A percentile compares a stretch with the other conserved stretches of the same genome.
phyloP scores from a whole-genome alignment of 1,140 invertebrate genomes.

The Brachionus paranguensis region DNA sequence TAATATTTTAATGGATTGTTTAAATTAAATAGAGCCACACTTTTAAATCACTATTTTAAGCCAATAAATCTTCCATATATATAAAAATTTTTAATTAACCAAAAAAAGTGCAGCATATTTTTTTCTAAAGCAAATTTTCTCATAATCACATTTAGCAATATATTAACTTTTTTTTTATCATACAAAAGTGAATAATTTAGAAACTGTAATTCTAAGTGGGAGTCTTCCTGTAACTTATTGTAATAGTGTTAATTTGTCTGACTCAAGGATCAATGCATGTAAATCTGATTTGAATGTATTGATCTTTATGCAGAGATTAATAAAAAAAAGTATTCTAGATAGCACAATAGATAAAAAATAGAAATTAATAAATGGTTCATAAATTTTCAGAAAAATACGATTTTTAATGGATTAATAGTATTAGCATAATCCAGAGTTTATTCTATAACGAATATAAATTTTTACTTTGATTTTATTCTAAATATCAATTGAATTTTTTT shows the following conservation, averaged over 20 bases:
- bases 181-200: neutral
- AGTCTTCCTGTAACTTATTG: neutral
- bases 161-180: neutral
- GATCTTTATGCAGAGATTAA: neutral
- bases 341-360: neutral
- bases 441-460: neutral
- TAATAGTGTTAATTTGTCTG: neutral
- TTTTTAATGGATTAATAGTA: neutral
- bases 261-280: no score
- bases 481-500: no score
- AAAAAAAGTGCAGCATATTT: neutral
- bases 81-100: neutral
- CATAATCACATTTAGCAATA: neutral
- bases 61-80: neutral
- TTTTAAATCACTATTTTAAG: neutral
- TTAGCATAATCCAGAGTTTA: neutral
- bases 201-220: neutral
- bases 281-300: neutral
- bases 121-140: neutral
- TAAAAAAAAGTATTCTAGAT: no score
- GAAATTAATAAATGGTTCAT: neutral
- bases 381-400: neutral
- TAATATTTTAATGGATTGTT: neutral
- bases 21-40: neutral
- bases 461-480: neutral